Evolutionary conservation across 2,113 vertebrate species (phyloP).

Genomic region (Cryptotis parvus): DNA sequence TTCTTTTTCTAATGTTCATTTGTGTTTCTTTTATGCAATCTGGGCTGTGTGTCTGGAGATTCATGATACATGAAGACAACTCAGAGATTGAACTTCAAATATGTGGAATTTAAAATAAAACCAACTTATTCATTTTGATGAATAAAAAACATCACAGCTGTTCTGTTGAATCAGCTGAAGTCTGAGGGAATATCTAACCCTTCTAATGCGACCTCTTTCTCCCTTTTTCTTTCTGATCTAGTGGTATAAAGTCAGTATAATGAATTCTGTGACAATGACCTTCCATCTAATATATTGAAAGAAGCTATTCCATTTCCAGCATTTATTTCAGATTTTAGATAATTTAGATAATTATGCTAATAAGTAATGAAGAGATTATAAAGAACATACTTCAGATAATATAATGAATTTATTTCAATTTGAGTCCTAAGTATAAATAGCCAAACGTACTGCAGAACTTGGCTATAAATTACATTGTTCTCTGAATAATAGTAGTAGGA

Average conservation of each 20-base stretch:
- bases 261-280: conserved; percentile 60
- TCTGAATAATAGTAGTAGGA: background rate
- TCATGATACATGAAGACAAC: background rate
- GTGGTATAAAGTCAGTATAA: conserved; percentile 35
- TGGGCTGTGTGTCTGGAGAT: too few species aligned
- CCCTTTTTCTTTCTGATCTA: conserved; percentile 43
- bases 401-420: conserved; percentile 74
- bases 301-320: conserved; percentile 78
- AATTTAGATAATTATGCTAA: conserved; percentile 73
- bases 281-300: conserved; percentile 59
- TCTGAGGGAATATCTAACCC: background rate
- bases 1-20: background rate
- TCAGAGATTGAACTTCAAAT: conserved; percentile 1
- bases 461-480: conserved; percentile 62
- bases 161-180: conserved; percentile 30
- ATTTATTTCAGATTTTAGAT: conserved; percentile 74
- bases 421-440: conserved; percentile 75
- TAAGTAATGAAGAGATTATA: conserved; percentile 61
- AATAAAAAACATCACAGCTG: conserved; percentile 29
- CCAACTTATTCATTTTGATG: conserved; percentile 10
- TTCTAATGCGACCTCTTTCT: conserved; percentile 60
- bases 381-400: conserved; percentile 56
- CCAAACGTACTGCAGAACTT: conserved; percentile 13
- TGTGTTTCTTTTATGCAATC: too few species aligned
- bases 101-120: conserved; percentile 41